phyloP scores from a whole-genome alignment of 2,113 vertebrate genomes.

The Brachypodius melanocephalos region DNA sequence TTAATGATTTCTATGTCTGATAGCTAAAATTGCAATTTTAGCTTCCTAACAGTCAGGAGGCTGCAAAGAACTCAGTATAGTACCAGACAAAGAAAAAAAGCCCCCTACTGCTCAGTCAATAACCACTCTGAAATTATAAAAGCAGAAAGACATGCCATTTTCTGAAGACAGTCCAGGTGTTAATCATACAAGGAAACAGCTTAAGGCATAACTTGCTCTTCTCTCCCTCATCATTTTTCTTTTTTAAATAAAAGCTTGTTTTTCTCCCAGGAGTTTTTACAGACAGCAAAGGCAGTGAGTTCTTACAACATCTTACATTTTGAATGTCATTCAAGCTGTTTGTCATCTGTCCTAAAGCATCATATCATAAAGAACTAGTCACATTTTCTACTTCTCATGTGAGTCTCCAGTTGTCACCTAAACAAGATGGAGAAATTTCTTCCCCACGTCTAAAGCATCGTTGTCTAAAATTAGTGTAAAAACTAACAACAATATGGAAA shows the following conservation, averaged over 20 bases:
- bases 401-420: neutral
- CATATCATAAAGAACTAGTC: neutral
- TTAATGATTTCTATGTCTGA: conserved; percentile 33
- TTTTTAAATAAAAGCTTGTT: neutral
- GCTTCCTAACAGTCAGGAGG: neutral
- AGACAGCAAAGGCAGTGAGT: neutral
- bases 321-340: conserved; percentile 2
- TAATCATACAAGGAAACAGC: neutral
- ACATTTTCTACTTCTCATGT: neutral
- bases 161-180: neutral
- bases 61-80: neutral
- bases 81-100: neutral
- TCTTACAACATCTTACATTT: neutral
- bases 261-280: neutral
- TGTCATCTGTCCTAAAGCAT: conserved; percentile 4
- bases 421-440: neutral
- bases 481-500: neutral
- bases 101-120: neutral
- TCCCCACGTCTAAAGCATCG: neutral
- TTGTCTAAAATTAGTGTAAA: neutral
- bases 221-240: neutral
- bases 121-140: neutral
- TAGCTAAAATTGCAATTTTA: conserved; percentile 42
- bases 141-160: neutral
- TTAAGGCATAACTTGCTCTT: neutral